Evolutionary conservation across 2,113 vertebrate genomes (phyloP).

Genomic region (Labeo rohita): DNA sequence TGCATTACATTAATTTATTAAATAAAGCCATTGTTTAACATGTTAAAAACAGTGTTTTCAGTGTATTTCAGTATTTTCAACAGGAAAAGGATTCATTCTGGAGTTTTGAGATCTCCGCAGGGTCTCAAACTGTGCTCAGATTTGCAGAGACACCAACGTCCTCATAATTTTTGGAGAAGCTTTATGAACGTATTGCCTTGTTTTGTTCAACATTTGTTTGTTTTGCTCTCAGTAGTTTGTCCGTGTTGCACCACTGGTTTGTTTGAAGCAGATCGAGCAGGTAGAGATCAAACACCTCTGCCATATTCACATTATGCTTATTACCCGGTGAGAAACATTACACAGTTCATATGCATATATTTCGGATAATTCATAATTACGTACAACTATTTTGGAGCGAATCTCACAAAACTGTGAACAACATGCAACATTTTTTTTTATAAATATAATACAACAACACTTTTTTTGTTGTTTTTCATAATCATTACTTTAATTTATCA

Average conservation of each 20-base stretch:
- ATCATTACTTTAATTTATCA: neutral
- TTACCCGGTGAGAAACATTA: slow-evolving; percentile 72
- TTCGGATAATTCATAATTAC: neutral
- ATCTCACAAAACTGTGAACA: neutral
- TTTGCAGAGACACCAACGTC: neutral
- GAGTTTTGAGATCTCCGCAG: neutral
- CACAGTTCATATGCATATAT: neutral
- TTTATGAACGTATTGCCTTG: neutral
- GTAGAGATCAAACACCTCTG: slow-evolving; percentile 63
- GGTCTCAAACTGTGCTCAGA: neutral
- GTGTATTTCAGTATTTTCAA: neutral
- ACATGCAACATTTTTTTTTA: too few relatives aligned
- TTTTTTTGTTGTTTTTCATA: neutral
- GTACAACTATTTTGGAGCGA: neutral
- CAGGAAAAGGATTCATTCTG: neutral
- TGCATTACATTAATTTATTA: neutral
- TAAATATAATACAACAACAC: too few relatives aligned
- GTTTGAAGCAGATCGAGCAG: slow-evolving; percentile 59
- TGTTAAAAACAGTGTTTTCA: neutral
- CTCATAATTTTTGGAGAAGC: neutral
- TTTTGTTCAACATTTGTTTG: slow-evolving; percentile 11
- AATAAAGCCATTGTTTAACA: neutral
- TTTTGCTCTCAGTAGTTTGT: slow-evolving; percentile 61
- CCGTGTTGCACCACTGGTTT: slow-evolving; percentile 64
- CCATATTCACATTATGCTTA: slow-evolving; percentile 66